phyloP scores from a whole-genome alignment of 2,888 invertebrate genomes.

The Escarpia spicata region DNA sequence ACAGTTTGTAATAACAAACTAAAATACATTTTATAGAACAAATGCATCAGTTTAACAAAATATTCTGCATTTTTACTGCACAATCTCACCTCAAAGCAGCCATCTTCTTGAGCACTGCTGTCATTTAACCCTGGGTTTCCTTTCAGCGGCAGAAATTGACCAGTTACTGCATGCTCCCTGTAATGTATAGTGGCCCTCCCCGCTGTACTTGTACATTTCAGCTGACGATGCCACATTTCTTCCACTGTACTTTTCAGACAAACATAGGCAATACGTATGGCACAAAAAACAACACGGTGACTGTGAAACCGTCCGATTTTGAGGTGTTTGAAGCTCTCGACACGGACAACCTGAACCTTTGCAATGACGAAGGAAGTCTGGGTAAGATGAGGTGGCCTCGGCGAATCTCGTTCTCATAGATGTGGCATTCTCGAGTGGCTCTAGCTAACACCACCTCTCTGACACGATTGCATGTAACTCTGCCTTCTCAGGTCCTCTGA shows the following conservation, averaged over 20 bases:
- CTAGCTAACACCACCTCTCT: not conserved
- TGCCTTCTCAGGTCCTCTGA: not conserved
- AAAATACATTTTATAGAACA: not conserved
- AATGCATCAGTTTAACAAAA: no score
- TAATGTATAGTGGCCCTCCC: not conserved
- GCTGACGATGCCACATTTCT: not conserved
- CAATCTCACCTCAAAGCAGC: not conserved
- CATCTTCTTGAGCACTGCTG: not conserved
- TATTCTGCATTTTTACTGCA: not conserved
- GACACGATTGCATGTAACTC: not conserved
- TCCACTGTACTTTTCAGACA: constrained; percentile 26
- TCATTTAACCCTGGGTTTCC: not conserved
- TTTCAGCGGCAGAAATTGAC: not conserved
- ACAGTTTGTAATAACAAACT: not conserved
- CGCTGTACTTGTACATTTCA: not conserved
- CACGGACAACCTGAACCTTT: constrained; percentile 74
- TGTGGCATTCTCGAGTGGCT: not conserved
- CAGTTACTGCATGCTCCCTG: constrained; percentile 6
- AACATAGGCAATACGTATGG: constrained; percentile 68
- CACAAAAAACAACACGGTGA: constrained; percentile 89
- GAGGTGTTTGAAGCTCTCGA: constrained; percentile 96
- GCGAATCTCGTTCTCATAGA: not conserved
- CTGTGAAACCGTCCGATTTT: constrained; percentile 93
- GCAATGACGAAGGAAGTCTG: constrained; percentile 4
- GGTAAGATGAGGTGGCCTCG: not conserved